Conservation (phyloP, 2,113 vertebrate species). For the Drymodes brunneopygia region DNA sequence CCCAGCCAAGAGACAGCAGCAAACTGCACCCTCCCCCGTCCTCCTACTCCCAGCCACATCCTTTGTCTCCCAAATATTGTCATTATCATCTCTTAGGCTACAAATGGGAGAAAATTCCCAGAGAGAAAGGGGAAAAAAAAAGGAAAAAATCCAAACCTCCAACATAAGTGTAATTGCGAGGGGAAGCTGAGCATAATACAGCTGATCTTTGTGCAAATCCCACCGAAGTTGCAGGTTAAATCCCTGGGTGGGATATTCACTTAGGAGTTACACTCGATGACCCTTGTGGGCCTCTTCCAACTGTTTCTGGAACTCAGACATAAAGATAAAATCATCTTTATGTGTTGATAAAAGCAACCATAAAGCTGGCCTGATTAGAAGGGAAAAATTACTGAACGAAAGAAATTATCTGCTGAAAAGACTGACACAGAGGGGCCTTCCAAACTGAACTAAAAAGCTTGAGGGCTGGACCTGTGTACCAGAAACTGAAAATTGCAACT, state of each 20-base stretch:
- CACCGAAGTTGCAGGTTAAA: not conserved
- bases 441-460: not conserved
- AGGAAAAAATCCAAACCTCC: not conserved
- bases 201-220: not conserved
- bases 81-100: not conserved
- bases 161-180: not conserved
- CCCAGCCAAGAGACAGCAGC: not conserved
- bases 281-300: not conserved
- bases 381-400: not conserved
- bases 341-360: not conserved
- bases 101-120: not conserved
- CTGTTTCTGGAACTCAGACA: not conserved
- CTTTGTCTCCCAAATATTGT: not conserved
- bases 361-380: not conserved
- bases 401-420: not conserved
- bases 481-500: not conserved
- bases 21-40: not conserved
- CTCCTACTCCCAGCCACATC: not conserved
- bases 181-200: not conserved
- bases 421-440: not conserved
- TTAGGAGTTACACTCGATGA: not conserved
- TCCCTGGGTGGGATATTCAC: not conserved
- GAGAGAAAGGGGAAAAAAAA: accelerated
- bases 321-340: not conserved
- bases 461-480: not conserved